A percentile compares a stretch with the other conserved stretches of the same genome.
These are phyloP conservation scores for Dyspetes luteomarginatus DNA, from an alignment of 2,888 invertebrate genomes.

Conservation along the genomic window DNA sequence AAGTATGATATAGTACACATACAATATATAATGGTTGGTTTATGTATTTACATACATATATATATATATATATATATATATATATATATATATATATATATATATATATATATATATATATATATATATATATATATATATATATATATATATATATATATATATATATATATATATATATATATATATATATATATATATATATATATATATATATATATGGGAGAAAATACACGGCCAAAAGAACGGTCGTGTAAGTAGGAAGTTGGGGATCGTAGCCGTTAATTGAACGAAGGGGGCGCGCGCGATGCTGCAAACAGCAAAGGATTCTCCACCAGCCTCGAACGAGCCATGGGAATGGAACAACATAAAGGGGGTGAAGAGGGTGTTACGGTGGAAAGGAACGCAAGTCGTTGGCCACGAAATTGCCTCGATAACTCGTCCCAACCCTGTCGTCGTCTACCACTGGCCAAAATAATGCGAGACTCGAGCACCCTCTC, in stretches of 20 bases:
- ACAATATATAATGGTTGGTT: too few relatives aligned
- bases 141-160: too few relatives aligned
- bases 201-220: slow-evolving; percentile 20
- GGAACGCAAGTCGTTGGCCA: slow-evolving; percentile 74
- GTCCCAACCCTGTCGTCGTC: slow-evolving; percentile 65
- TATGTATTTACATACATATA: slow-evolving; percentile 13
- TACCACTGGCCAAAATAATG: slow-evolving; percentile 59
- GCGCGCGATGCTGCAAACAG: slow-evolving; percentile 69
- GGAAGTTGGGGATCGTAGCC: slow-evolving; percentile 65
- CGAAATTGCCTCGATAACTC: slow-evolving; percentile 75
- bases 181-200: too few relatives aligned
- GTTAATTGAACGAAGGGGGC: slow-evolving; percentile 74
- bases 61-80: too few relatives aligned
- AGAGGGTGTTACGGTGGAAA: slow-evolving; percentile 55
- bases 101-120: too few relatives aligned
- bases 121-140: too few relatives aligned
- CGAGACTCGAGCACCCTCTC: slow-evolving; percentile 39
- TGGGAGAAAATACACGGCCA: slow-evolving; percentile 13
- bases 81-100: too few relatives aligned
- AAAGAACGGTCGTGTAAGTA: slow-evolving; percentile 60
- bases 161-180: too few relatives aligned
- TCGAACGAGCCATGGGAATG: slow-evolving; percentile 22
- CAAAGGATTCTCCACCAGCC: slow-evolving; percentile 54
- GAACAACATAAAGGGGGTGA: too few relatives aligned
- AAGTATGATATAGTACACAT: too few relatives aligned